Percentiles rank a stretch among this genome's conserved stretches.
phyloP scores from a whole-genome alignment of 2,888 invertebrate genomes.

The Sepiola atlantica region DNA sequence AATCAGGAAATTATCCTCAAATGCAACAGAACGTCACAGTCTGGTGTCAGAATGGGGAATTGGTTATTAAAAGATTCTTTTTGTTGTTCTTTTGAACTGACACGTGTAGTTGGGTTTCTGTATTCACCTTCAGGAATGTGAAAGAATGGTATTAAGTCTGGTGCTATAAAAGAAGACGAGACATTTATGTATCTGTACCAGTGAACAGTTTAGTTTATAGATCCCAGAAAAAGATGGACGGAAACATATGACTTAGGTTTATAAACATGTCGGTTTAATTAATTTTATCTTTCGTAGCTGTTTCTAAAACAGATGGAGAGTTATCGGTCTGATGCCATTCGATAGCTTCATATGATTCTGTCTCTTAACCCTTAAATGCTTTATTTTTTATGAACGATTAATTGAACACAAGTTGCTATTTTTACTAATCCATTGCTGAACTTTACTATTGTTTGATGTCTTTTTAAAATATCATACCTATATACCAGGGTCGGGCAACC shows the following conservation, averaged over 20 bases:
- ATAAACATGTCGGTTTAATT: background rate
- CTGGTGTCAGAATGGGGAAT: background rate
- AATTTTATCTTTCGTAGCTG: background rate
- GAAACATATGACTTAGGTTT: background rate
- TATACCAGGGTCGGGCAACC: too few relatives aligned
- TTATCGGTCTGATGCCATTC: background rate
- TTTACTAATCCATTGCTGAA: too few relatives aligned
- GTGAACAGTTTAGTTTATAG: background rate
- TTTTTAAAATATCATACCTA: too few relatives aligned
- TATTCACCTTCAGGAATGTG: background rate
- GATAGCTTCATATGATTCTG: background rate
- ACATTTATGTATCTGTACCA: background rate
- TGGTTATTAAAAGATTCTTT: background rate
- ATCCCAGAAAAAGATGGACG: background rate
- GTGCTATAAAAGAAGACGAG: background rate
- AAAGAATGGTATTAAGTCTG: background rate
- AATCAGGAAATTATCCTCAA: slow-evolving; percentile 12
- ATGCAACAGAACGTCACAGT: background rate
- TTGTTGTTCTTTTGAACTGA: background rate
- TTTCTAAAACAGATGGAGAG: background rate
- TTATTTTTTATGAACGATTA: too few relatives aligned
- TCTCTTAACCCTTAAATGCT: too few relatives aligned
- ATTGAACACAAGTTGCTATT: too few relatives aligned
- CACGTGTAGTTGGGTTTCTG: background rate
- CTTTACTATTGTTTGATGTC: too few relatives aligned